Conservation (phyloP, 2,888 invertebrate genomes). For the Dichetophora obliterata region DNA sequence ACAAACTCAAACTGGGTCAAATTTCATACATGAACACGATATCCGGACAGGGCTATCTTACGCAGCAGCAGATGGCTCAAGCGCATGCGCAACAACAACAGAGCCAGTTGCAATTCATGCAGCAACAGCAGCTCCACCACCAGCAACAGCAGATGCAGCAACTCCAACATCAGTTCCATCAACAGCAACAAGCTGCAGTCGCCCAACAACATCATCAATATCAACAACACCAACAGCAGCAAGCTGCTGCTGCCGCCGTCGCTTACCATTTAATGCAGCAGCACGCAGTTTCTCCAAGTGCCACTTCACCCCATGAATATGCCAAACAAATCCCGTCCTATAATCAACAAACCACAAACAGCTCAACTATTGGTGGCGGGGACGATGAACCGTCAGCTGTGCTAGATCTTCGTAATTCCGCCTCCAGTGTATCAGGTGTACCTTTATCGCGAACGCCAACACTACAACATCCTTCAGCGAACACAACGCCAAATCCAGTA, state of each 20-base stretch:
- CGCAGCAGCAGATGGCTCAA: slow-evolving; percentile 41
- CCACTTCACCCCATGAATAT: slow-evolving; percentile 20
- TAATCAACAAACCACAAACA: slow-evolving; percentile 52
- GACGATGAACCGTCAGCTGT: slow-evolving; percentile 65
- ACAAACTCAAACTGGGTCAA: slow-evolving; percentile 67
- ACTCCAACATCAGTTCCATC: slow-evolving; percentile 49
- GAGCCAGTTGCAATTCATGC: slow-evolving; percentile 43
- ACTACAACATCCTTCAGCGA: slow-evolving; percentile 44
- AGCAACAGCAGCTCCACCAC: slow-evolving; percentile 46
- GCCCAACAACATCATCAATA: slow-evolving; percentile 52
- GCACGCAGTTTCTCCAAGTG: not conserved
- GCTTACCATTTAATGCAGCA: slow-evolving; percentile 15
- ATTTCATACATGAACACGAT: slow-evolving; percentile 57
- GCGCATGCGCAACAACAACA: slow-evolving; percentile 50
- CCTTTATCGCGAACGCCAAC: slow-evolving; percentile 47
- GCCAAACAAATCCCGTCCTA: slow-evolving; percentile 49
- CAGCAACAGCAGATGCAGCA: slow-evolving; percentile 59
- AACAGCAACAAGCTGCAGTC: slow-evolving; percentile 37
- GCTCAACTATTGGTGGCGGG: slow-evolving; percentile 25
- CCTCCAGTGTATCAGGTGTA: slow-evolving; percentile 51
- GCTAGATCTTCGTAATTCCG: slow-evolving; percentile 69
- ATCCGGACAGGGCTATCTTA: slow-evolving; percentile 46
- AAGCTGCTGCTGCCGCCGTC: slow-evolving; percentile 13
- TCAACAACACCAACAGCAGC: slow-evolving; percentile 38
- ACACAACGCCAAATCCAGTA: slow-evolving; percentile 69